Base-by-base conservation (phyloP, 35 echinoderm and acorn worm genomes). In the Lytechinus variegatus region DNA sequence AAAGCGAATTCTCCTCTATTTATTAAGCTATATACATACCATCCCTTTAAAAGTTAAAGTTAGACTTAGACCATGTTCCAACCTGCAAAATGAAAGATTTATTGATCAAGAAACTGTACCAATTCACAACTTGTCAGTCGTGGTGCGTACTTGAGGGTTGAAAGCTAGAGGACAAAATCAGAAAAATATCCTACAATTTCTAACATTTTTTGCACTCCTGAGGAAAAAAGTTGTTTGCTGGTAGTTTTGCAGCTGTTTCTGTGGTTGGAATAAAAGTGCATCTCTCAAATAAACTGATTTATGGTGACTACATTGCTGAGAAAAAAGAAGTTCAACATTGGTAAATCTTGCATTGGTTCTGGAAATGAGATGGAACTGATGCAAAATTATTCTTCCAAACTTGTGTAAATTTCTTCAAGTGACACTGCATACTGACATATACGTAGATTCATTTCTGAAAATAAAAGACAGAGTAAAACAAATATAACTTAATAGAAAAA, bases 141-240 rank as follows among this genome's bases (percentile, higher is more conserved):
- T 79, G 33, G 33, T 44, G 33, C 33, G n/a, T 79, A 79, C 66
- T 24, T 79, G 19, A 24, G 66, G 8, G 66, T 79, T 79, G 66
- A 79, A 14, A 79, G 66, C 7, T 24, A n/a, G 14, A 79, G 66
- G 66, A 79, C 66, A 79, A 24, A 44, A 24, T 6, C 7, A 21
- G 66, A 24, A 7, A 14, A 79, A 79, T 79, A 79, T 7, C 8
- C 66, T 27, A 79, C 14, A n/a, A 27, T 79, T 79, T 79, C 66
- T n/a, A 79, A 79, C 66, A 79, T 79, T 79, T n/a, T 79, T 8
- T 13, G 19, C n/a, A 24, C 66, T 79, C 66, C 66, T 79, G 16
- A 79, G n/a, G 66, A 79, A 79, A 79, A 71, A 79, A 79, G n/a
- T 79, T 79, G 66, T 79, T 79, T 79, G 66, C 66, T 79, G 66